A percentile compares a stretch with the other conserved stretches of the same genome.
Conservation (phyloP, 2,113 vertebrate genomes). For the Gadus chalcogrammus region DNA sequence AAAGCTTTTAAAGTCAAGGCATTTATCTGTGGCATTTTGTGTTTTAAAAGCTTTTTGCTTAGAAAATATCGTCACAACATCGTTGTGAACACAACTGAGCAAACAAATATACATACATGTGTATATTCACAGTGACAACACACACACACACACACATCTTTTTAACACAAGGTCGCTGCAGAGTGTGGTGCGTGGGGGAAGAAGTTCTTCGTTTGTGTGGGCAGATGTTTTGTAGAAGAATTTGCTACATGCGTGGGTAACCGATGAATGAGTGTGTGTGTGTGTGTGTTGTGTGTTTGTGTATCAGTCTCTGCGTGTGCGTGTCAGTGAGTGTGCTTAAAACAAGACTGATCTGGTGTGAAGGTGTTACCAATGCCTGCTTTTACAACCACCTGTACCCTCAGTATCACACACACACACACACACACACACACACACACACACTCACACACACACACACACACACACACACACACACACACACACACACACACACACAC, state of each 20-base stretch:
- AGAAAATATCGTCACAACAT: too few species aligned
- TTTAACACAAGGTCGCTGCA: background rate
- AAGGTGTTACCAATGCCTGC: background rate
- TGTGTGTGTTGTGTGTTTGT: background rate
- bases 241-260: background rate
- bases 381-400: background rate
- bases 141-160: background rate
- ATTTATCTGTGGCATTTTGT: too few species aligned
- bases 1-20: background rate
- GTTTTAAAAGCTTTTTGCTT: too few species aligned
- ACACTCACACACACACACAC: background rate
- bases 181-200: background rate
- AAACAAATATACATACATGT: too few species aligned
- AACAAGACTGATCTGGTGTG: background rate
- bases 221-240: background rate
- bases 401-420: background rate
- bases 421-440: background rate
- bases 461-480: background rate
- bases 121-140: too few species aligned
- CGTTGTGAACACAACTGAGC: too few species aligned
- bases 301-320: background rate
- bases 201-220: constrained; percentile 3
- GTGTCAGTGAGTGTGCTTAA: background rate
- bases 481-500: background rate
- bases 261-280: background rate